Evolutionary conservation across 2,113 vertebrate species (phyloP).

Genomic region (Corythaixoides concolor): DNA sequence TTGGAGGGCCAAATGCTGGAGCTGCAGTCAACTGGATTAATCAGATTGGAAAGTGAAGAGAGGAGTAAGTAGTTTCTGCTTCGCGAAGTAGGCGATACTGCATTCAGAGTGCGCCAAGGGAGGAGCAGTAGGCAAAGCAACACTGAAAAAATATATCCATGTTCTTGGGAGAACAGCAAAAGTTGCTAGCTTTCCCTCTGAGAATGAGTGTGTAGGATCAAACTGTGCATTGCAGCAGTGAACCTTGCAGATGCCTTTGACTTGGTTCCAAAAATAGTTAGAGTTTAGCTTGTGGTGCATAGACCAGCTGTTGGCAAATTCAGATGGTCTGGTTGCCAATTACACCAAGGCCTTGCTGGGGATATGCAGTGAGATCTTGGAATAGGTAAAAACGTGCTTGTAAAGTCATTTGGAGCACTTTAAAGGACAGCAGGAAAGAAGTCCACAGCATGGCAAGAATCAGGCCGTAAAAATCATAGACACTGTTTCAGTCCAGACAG

Average conservation of each 20-base stretch:
- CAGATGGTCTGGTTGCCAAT: background rate
- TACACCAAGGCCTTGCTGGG: background rate
- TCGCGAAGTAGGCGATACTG: background rate
- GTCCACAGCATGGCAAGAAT: background rate
- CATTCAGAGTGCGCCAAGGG: background rate
- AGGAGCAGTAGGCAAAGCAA: background rate
- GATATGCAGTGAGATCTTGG: background rate
- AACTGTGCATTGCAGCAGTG: background rate
- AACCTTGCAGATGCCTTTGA: background rate
- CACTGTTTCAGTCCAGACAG: background rate
- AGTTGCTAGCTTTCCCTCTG: background rate
- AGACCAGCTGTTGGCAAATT: background rate
- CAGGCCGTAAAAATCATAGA: background rate
- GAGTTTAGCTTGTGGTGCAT: background rate
- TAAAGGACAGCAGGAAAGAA: background rate
- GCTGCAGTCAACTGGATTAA: background rate
- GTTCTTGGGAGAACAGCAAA: background rate
- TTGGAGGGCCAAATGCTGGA: background rate
- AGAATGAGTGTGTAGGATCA: background rate
- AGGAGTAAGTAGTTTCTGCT: background rate
- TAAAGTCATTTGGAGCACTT: background rate
- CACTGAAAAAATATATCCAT: fast-evolving
- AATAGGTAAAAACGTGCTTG: background rate
- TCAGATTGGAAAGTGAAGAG: background rate
- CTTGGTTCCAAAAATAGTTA: background rate